Evolutionary conservation across 1,140 invertebrate genomes (phyloP).

Genomic region (Drosophila sp.): DNA sequence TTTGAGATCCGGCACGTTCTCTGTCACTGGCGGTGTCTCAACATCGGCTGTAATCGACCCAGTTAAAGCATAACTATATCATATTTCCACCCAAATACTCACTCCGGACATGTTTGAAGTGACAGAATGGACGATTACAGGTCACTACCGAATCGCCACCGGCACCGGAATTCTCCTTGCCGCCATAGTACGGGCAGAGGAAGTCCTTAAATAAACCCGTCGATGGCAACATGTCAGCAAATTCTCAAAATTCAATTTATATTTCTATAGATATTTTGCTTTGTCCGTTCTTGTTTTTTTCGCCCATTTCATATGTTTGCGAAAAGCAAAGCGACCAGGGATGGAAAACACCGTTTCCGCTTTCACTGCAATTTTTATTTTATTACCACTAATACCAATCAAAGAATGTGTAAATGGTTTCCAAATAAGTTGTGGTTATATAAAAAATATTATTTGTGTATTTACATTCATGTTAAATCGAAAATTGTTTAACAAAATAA

Average conservation of each 20-base stretch:
- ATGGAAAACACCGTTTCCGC: neutral
- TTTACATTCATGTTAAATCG: neutral
- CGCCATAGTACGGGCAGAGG: slow-evolving; percentile 92
- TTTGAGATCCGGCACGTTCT: slow-evolving; percentile 59
- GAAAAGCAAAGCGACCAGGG: slow-evolving; percentile 16
- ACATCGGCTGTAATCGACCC: slow-evolving; percentile 57
- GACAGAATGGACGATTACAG: slow-evolving; percentile 94
- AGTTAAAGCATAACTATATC: neutral
- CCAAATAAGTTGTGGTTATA: neutral
- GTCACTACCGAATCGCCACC: slow-evolving; percentile 54
- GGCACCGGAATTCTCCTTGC: slow-evolving; percentile 65
- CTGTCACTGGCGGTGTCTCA: slow-evolving; percentile 37
- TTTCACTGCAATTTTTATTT: neutral
- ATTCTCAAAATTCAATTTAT: slow-evolving; percentile 31
- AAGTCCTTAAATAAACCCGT: slow-evolving; percentile 93
- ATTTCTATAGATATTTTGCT: slow-evolving; percentile 18
- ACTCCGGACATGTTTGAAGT: slow-evolving; percentile 92
- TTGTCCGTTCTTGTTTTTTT: slow-evolving; percentile 38
- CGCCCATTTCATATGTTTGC: slow-evolving; percentile 38
- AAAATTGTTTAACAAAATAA: neutral
- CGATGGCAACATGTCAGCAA: slow-evolving; percentile 90
- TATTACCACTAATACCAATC: neutral
- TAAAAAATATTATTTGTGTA: neutral
- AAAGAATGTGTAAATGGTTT: neutral
- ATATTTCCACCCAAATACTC: slow-evolving; percentile 40